Evolutionary conservation across 1,140 invertebrate genomes (phyloP), one percentile per base, ranked within the genome.

Genomic region (Paralvinella palmiformis): DNA sequence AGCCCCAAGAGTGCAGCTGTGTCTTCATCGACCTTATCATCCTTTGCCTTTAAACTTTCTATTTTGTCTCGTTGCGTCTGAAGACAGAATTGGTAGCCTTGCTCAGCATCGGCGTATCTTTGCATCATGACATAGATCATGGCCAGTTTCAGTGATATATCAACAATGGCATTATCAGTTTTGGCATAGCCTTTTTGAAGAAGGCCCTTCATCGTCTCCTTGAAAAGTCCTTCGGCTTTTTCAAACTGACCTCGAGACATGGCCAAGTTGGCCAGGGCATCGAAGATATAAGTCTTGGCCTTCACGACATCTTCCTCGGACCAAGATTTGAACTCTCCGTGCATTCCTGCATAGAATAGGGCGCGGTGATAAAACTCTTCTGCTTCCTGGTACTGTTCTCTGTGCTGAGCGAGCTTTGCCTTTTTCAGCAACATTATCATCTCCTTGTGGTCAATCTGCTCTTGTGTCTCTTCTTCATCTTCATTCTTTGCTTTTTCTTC

Each of bases 251-350:
- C 85, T 55, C 82, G 81, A 70, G 90, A 84, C 72, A 92, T 86
- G 17, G 92, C 91, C 52, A 95, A 81, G 82, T 96, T 94, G 5
- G 92, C 93, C 86, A 97, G 87, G 5, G 92, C 72, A 83, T 96
- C 92, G 75, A 89, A 94, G 62, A 94, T 87, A 71, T 94, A 94
- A 7, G 90, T 89, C 55, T 92, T 82, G 31, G 88, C 91, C 68
- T 89, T n/a, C n/a, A n/a, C n/a, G n/a, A n/a, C n/a, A n/a, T n/a
- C n/a, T n/a, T n/a, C n/a, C n/a, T n/a, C n/a, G n/a, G n/a, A n/a
- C n/a, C n/a, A n/a, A n/a, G n/a, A n/a, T n/a, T n/a, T n/a, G n/a
- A n/a, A n/a, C n/a, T n/a, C n/a, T n/a, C n/a, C n/a, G n/a, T n/a
- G n/a, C n/a, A n/a, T n/a, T n/a, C n/a, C n/a, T n/a, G n/a, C n/a